Base-by-base conservation (phyloP, 2,113 vertebrate species). In the Pipra filicauda region DNA sequence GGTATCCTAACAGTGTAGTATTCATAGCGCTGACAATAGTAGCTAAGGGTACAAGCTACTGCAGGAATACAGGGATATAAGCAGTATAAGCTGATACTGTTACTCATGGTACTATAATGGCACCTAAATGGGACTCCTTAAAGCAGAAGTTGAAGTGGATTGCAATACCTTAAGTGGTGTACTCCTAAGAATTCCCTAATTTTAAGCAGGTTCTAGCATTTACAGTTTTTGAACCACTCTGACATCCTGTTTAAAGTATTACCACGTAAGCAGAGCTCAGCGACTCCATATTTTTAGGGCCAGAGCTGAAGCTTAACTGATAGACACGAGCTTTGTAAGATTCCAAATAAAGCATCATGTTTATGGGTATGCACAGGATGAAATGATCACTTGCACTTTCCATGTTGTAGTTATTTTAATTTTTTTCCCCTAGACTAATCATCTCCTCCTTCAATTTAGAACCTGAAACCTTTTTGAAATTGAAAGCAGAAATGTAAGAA, bases 361-460 rank as follows among this genome's bases (percentile, higher is more conserved):
- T 51, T 23, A 55, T 46, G 20, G 22, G 1, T 39, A 57, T 39
- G 15, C 6, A 26, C 10, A 37, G 28, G 6, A 44, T 12, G 9
- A 64, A 70, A 58, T 64, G 43, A 57, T 12, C 14, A 8, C 1
- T 2, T 0, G 0, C 28, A 4, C 9, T 65, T 73, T 65, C 28
- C 1, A 5, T 24, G 16, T 5, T 4, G 27, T 41, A 31, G 3
- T 7, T 89, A 82, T 61, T 43, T 43, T 43, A 14, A 9, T 6
- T 33, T 31, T 31, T 41, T 41, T 49, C 18, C 12, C 17, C 2
- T 1, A 1, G 12, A 44, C 59, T 81, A 31, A 11, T 77, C 5
- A 9, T 57, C 55, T 57, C 6, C 15, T 54, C 8, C 5, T 73
- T 65, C 20, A 1, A 2, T 48, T 43, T 49, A 49, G 54, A 59